Base-by-base conservation (phyloP, 35 echinoderm and acorn worm species). In the Stichopus chloronotus region DNA sequence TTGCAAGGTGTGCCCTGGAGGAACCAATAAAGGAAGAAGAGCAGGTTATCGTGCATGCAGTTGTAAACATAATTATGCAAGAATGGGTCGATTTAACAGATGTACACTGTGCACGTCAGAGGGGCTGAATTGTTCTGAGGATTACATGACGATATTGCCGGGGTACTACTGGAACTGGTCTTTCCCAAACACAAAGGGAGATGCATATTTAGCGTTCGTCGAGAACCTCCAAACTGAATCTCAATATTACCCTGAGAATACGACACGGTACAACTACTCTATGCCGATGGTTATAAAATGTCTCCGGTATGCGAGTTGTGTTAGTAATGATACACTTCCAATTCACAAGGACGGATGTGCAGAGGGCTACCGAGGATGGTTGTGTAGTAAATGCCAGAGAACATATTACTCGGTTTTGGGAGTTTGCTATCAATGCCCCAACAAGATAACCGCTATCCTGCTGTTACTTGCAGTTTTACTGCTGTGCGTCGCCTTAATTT, bases 11-110 rank as follows among this genome's bases (percentile, higher is more conserved):
- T 87, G 84, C 21, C 84, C 84, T 1, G 84, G n/a, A 6, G 84
- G 84, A 20, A 87, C 84, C 17, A 24, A 61, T 43, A 23, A 19
- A 65, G 22, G 5, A n/a, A 6, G n/a, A 57, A 9, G 11, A 7
- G 93, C 93, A 12, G 88, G 58, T 24, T 94, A 65, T 79, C 58
- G 93, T 5, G 93, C 93, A 17, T 94, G 92, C 76, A 61, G 63
- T 16, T 94, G 93, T 91, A 65, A 91, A 55, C 77, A 56, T 23
- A 90, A 90, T n/a, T 86, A 91, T 53, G 72, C 52, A 9, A 72
- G 93, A 43, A 94, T 10, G 21, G 54, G 58, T 76, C 78, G 93
- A 16, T 94, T 91, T 58, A 79, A 78, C 7, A 23, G 55, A 16
- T 94, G 93, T 59, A 13, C 80, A 6, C 58, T 53, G n/a, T 94